Percentiles rank a stretch among this genome's conserved stretches.
phyloP scores from a whole-genome alignment of 2,797 vertebrate genomes.

The Pseudochirops corinnae region DNA sequence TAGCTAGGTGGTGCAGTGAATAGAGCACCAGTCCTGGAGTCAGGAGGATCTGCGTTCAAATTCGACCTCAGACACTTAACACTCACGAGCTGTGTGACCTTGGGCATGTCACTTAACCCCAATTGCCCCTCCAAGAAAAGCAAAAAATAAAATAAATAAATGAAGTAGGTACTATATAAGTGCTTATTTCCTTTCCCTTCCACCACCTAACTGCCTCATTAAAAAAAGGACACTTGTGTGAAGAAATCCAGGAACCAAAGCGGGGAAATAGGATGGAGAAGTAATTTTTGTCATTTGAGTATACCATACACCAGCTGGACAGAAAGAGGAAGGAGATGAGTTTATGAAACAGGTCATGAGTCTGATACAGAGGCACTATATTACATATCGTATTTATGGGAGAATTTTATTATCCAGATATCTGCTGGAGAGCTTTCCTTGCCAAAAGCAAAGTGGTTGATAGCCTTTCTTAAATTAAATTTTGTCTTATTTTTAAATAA shows the following conservation, averaged over 20 bases:
- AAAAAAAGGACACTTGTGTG: background rate
- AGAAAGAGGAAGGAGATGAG: background rate
- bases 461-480: background rate
- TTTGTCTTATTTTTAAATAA: background rate
- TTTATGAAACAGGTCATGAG: background rate
- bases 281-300: background rate
- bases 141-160: no score
- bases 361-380: background rate
- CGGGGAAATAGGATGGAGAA: background rate
- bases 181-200: background rate
- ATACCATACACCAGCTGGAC: background rate
- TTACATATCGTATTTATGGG: background rate
- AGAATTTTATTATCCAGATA: background rate
- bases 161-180: background rate
- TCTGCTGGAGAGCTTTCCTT: background rate
- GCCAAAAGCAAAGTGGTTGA: background rate
- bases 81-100: no score
- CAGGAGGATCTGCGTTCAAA: no score
- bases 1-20: no score
- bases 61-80: no score
- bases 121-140: no score
- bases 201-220: background rate
- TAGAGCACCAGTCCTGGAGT: no score
- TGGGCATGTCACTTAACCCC: no score
- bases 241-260: background rate